Evolutionary conservation across 2,888 invertebrate genomes (phyloP), one percentile per base, ranked within the genome.

Genomic region (Phasia obesa): DNA sequence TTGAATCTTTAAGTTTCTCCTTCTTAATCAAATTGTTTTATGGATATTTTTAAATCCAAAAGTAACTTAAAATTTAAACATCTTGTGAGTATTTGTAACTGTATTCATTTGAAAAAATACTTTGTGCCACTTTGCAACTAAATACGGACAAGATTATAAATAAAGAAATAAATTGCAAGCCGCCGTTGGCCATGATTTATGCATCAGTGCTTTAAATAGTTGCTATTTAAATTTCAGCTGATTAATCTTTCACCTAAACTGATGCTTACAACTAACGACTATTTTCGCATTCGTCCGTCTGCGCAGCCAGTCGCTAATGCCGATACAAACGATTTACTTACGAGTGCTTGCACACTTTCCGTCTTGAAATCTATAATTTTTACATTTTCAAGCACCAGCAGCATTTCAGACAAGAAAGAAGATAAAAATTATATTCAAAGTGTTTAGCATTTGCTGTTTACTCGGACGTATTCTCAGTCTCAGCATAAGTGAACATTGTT

Each of bases 161-260:
- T 35, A 38, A 35, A 49, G 25, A 67, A 79, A 67, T 51, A 79
- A 71, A 65, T 62, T 79, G 59, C 71, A 38, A 60, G 44, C 79
- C 75, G 44, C 79, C 75, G 25, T 53, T 75, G 78, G 83, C 65
- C 74, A 79, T 75, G 59, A 71, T 70, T 83, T 79, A 78, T 83
- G 83, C 78, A 75, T 59, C 75, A 71, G 35, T 79, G 77, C 73
- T 64, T 81, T 76, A 78, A 78, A 82, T 74, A 82, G 64, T 65
- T 70, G 65, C 83, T 75, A 62, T 79, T 83, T 83, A 75, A 79
- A 83, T 83, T 79, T 83, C 79, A 75, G 83, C 71, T 83, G 83
- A 79, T 79, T 83, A 83, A 75, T 79, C 79, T 78, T 75, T 83
- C 65, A 79, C 75, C 75, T 53, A 71, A 83, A 77, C 73, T 69